A percentile compares a stretch with the other conserved stretches of the same genome.
These are phyloP conservation scores for Drosophila nigricruria DNA, from an alignment of 2,888 invertebrate species.

Conservation along the genomic window DNA sequence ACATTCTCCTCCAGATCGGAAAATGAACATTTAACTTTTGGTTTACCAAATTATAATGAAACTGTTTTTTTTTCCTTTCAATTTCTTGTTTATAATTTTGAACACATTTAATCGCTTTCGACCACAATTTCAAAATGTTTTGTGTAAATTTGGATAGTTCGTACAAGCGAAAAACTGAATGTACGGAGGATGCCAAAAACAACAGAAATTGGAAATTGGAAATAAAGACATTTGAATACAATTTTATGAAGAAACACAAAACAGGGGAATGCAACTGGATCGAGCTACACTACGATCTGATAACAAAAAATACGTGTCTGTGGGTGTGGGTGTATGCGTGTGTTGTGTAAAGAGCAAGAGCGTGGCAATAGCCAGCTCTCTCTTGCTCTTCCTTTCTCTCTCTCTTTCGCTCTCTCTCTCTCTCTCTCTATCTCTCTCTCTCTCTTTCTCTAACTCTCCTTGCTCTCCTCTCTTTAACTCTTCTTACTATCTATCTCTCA, in stretches of 20 bases:
- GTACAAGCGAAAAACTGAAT: background rate
- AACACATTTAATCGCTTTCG: background rate
- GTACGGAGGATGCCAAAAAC: background rate
- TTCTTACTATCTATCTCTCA: background rate
- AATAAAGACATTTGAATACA: background rate
- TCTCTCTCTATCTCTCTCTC: background rate
- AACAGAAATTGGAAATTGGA: background rate
- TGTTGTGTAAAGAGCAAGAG: background rate
- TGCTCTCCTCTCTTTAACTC: background rate
- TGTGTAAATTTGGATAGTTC: slow-evolving; percentile 4
- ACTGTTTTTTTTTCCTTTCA: background rate
- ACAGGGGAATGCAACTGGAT: slow-evolving; percentile 4
- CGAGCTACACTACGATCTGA: background rate
- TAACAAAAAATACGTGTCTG: background rate
- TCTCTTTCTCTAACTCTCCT: background rate
- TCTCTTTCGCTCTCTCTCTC: background rate
- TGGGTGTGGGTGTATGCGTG: background rate
- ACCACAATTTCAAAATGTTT: slow-evolving; percentile 9
- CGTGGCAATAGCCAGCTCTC: background rate
- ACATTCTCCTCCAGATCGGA: too few species aligned
- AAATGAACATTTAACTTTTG: background rate
- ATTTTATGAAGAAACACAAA: background rate
- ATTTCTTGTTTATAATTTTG: background rate
- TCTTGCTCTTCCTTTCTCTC: background rate
- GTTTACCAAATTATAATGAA: background rate